phyloP scores from a whole-genome alignment of 1,140 invertebrate genomes.

The Mylabris phalerata region DNA sequence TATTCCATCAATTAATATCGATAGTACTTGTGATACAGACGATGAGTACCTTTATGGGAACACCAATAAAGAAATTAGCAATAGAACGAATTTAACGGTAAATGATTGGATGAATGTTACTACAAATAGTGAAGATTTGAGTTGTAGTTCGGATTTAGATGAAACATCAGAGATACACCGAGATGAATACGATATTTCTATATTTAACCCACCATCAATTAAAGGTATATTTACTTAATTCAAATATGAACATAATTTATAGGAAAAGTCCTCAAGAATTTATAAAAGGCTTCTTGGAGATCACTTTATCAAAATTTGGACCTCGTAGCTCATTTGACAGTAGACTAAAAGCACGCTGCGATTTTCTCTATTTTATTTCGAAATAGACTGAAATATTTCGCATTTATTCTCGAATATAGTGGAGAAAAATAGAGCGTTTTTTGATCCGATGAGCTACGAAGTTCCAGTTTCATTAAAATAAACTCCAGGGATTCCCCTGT shows the following conservation, averaged over 20 bases:
- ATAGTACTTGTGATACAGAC: conserved; percentile 5
- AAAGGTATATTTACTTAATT: conserved; percentile 51
- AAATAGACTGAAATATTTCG: too few relatives aligned
- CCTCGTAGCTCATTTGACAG: too few relatives aligned
- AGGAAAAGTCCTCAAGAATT: too few relatives aligned
- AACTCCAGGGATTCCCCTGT: too few relatives aligned
- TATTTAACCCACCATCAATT: conserved; percentile 66
- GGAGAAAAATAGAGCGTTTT: too few relatives aligned
- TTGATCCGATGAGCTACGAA: too few relatives aligned
- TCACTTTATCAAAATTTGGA: too few relatives aligned
- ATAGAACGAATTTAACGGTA: conserved; percentile 50
- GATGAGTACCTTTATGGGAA: conserved; percentile 18
- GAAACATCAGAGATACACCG: conserved; percentile 49
- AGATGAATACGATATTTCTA: conserved; percentile 55
- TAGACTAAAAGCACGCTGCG: too few relatives aligned
- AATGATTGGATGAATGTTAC: conserved; percentile 78
- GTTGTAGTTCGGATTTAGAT: conserved; percentile 69
- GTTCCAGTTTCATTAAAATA: too few relatives aligned
- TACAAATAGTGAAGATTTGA: conserved; percentile 78
- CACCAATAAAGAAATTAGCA: conserved; percentile 1
- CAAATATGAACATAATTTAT: background rate
- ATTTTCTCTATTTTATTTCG: too few relatives aligned
- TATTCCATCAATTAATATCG: conserved; percentile 7
- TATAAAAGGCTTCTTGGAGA: too few relatives aligned
- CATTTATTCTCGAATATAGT: too few relatives aligned